Evolutionary conservation across 2,113 vertebrate species (phyloP).

Genomic region (Delphinus delphis): DNA sequence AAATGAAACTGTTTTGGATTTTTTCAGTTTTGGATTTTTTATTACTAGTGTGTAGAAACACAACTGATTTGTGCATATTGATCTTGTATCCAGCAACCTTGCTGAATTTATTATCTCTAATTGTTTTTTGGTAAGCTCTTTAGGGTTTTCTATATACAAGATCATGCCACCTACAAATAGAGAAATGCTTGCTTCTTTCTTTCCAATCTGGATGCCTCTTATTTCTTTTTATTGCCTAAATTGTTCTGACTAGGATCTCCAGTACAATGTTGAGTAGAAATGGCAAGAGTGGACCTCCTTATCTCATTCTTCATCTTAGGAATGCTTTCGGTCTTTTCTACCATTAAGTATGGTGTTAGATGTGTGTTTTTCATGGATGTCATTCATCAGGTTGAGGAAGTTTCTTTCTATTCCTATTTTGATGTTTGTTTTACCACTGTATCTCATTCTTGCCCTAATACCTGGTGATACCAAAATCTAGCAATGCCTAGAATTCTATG

Average conservation of each 20-base stretch:
- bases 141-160: background rate
- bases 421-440: background rate
- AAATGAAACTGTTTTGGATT: background rate
- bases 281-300: background rate
- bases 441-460: background rate
- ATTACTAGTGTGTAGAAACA: background rate
- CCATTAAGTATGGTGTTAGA: background rate
- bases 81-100: background rate
- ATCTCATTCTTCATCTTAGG: background rate
- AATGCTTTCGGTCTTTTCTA: background rate
- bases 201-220: background rate
- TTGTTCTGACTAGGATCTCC: background rate
- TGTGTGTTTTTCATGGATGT: background rate
- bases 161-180: background rate
- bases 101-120: background rate
- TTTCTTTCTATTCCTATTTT: background rate
- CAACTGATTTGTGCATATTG: background rate
- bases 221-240: background rate
- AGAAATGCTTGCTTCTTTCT: background rate
- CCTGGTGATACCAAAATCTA: background rate
- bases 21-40: background rate
- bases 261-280: background rate
- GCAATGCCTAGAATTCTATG: background rate
- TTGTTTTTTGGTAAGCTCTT: background rate
- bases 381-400: background rate